Evolutionary conservation across 2,113 vertebrate species (phyloP), one percentile per base, ranked within the genome.

Genomic region (Coracopsis vasa): DNA sequence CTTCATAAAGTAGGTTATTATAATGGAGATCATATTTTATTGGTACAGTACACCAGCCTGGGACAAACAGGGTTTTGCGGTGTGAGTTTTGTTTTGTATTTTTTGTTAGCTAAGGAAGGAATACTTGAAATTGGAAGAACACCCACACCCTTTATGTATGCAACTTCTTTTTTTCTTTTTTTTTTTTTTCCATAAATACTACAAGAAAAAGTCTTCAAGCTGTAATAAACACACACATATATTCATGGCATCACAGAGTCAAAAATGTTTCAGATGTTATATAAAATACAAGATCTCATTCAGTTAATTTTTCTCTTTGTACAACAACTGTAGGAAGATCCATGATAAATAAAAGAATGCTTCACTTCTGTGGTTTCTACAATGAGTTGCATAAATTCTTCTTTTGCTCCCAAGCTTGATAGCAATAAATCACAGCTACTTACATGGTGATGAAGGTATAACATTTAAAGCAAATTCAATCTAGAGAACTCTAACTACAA

Each of bases 1-100:
- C 98, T 98, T 97, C 97, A 97, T 98, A 98, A 98, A 98, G 98
- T 97, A 98, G 97, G 97, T 98, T 98, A 98, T 98, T 98, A 98
- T 98, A 98, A 98, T 98, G 97, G 97, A 98, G 98, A 98, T 97
- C 97, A 95, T 98, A 97, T 97, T 98, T 96, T 97, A 97, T 97
- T 97, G 92, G 97, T 96, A 93, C 65, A 90, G 88, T 91, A 97
- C 95, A 81, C 37, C 88, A 96, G 78, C 58, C 90, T 94, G 90
- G 92, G 84, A 97, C 54, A 97, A 97, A 94, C 77, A 73, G 8
- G 20, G 8, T n/a, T 67, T 74, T 78, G 21, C 17, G 24, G 12
- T 48, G 71, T 71, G 16, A 14, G 31, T 2, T 64, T 29, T 17
- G 31, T 31, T 65, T 50, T 12, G 2, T 8, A 5, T 1, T 8